These are phyloP conservation scores for Rhynchophorus ferrugineus DNA, from an alignment of 1,140 invertebrate genomes.

Conservation along the genomic window DNA sequence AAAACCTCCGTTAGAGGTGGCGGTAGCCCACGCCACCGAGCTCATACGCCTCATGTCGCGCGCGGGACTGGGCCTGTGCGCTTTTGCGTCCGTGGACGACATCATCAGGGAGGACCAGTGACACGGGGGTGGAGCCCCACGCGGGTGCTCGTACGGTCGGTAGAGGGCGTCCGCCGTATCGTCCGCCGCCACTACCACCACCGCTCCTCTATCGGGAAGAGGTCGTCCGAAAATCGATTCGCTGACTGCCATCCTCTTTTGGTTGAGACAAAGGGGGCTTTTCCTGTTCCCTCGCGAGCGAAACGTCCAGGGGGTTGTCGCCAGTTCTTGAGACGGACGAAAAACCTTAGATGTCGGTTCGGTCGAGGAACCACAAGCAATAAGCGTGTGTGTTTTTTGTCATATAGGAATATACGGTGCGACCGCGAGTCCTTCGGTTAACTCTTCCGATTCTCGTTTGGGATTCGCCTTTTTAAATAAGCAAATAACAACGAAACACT, in stretches of 20 bases:
- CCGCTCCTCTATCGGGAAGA: conserved; percentile 1
- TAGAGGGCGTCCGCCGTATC: not conserved
- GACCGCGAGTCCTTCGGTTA: no score
- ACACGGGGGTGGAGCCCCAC: not conserved
- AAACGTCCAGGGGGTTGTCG: no score
- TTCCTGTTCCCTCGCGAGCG: not conserved
- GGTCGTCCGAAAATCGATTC: conserved; percentile 8
- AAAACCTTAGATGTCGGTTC: no score
- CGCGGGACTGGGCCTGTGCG: conserved; percentile 84
- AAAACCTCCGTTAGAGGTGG: conserved; percentile 84
- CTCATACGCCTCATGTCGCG: conserved; percentile 84
- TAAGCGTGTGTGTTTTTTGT: no score
- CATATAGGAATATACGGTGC: no score
- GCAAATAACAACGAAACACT: no score
- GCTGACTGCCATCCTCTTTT: conserved; percentile 18
- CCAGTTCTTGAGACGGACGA: no score
- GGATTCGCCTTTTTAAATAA: no score
- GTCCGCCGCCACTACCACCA: conserved; percentile 2
- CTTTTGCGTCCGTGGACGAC: conserved; percentile 78
- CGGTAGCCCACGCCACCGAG: conserved; percentile 80
- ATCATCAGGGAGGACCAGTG: conserved; percentile 39
- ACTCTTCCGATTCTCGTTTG: no score
- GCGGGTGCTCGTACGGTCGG: conserved; percentile 3
- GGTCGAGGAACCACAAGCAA: no score
- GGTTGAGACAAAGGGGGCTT: conserved; percentile 1